These are phyloP conservation scores for Passer domesticus DNA, from an alignment of 2,113 vertebrate genomes.

Conservation along the genomic window DNA sequence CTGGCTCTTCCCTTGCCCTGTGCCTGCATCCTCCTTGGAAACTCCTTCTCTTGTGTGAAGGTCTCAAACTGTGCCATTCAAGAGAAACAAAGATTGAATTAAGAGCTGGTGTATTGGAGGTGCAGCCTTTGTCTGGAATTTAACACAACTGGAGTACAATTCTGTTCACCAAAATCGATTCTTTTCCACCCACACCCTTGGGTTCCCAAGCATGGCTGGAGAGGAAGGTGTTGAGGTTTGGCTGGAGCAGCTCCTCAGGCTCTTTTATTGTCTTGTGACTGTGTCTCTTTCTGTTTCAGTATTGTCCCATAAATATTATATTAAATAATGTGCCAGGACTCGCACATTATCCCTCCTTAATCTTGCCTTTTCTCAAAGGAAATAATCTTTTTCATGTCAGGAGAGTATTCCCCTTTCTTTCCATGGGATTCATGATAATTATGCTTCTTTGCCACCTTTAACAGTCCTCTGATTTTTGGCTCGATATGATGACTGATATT, in stretches of 20 bases:
- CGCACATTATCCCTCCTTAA: fast-evolving
- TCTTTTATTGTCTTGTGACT: background rate
- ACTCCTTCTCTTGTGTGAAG: background rate
- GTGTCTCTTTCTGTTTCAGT: background rate
- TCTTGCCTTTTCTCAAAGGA: background rate
- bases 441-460: background rate
- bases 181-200: background rate
- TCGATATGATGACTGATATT: background rate
- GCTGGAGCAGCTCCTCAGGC: background rate
- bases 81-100: background rate
- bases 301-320: background rate
- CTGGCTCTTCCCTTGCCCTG: background rate
- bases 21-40: background rate
- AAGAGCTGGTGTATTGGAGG: background rate
- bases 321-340: background rate
- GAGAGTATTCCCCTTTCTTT: background rate
- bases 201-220: background rate
- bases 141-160: background rate
- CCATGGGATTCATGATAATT: background rate
- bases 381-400: background rate
- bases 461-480: background rate
- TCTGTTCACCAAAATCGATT: background rate
- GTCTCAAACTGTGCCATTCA: background rate
- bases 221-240: background rate
- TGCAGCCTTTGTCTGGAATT: background rate